Evolutionary conservation across 92 coral and sea anemone genomes (phyloP).

Genomic region (Porites rus): DNA sequence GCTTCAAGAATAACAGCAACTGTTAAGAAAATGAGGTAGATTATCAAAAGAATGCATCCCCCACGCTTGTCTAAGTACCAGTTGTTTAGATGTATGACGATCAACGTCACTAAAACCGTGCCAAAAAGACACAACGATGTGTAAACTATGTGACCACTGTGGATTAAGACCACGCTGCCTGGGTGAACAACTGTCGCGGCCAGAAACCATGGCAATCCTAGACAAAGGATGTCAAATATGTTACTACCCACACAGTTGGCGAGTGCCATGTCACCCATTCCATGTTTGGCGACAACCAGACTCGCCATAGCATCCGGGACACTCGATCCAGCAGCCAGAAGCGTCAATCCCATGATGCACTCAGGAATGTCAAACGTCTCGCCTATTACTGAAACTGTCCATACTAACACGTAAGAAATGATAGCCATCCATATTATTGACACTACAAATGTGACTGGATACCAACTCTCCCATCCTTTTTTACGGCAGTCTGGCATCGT

Average conservation of each 20-base stretch:
- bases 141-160: constrained; percentile 92
- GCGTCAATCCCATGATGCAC: constrained; percentile 99
- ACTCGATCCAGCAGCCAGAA: constrained; percentile 98
- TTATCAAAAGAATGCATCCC: constrained; percentile 77
- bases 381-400: constrained; percentile 99
- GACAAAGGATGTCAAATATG: constrained; percentile 93
- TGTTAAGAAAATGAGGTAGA: constrained; percentile 80
- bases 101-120: constrained; percentile 80
- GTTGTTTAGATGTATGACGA: constrained; percentile 76
- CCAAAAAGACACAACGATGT: constrained; percentile 93
- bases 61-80: constrained; percentile 91
- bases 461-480: constrained; percentile 94
- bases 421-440: constrained; percentile 98
- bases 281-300: constrained; percentile 95
- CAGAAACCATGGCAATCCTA: constrained; percentile 96
- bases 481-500: constrained; percentile 96
- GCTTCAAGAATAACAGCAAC: constrained; percentile 94
- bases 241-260: constrained; percentile 99
- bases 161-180: constrained; percentile 89
- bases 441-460: constrained; percentile 85
- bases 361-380: constrained; percentile 97
- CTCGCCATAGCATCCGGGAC: constrained; percentile 99
- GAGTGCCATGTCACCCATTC: constrained; percentile 99
- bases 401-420: constrained; percentile 91
- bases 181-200: constrained; percentile 96